phyloP scores from a whole-genome alignment of 2,888 invertebrate genomes.

The Anoncus sp. region DNA sequence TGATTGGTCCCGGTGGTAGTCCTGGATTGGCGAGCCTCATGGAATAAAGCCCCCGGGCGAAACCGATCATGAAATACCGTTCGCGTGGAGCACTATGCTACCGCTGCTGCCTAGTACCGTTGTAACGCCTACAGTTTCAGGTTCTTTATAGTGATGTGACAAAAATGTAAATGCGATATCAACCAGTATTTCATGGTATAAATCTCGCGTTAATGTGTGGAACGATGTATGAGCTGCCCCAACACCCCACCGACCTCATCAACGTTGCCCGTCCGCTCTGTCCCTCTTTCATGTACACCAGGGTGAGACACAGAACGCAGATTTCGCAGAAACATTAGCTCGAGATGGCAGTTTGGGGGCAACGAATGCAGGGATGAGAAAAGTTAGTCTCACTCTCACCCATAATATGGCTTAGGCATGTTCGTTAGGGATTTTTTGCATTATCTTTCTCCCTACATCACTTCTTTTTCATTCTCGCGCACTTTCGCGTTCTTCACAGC shows the following conservation, averaged over 20 bases:
- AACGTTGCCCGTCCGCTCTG: slow-evolving; percentile 12
- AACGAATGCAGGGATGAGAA: slow-evolving; percentile 42
- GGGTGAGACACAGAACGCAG: slow-evolving; percentile 32
- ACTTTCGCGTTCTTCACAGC: slow-evolving; percentile 61
- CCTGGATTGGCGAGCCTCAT: slow-evolving; percentile 43
- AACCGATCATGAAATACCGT: slow-evolving; percentile 77
- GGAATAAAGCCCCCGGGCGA: slow-evolving; percentile 71
- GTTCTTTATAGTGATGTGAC: slow-evolving; percentile 82
- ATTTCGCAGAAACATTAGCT: slow-evolving; percentile 49
- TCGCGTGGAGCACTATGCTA: slow-evolving; percentile 63
- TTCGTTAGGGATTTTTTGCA: slow-evolving; percentile 77
- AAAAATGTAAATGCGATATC: slow-evolving; percentile 83
- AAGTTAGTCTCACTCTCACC: slow-evolving; percentile 40
- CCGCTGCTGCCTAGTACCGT: slow-evolving; percentile 42
- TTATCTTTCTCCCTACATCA: slow-evolving; percentile 33
- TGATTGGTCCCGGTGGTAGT: slow-evolving; percentile 29
- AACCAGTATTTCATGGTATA: slow-evolving; percentile 79
- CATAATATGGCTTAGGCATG: slow-evolving; percentile 66
- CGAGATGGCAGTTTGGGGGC: slow-evolving; percentile 10
- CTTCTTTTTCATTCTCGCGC: slow-evolving; percentile 59
- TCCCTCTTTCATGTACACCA: slow-evolving; percentile 19
- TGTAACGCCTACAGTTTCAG: slow-evolving; percentile 55
- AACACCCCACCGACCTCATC: slow-evolving; percentile 52
- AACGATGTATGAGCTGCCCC: slow-evolving; percentile 70
- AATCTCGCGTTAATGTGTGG: slow-evolving; percentile 82